A percentile compares a stretch with the other conserved stretches of the same genome.
phyloP scores from a whole-genome alignment of 1,140 invertebrate genomes.

The Calephelis virginiensis region DNA sequence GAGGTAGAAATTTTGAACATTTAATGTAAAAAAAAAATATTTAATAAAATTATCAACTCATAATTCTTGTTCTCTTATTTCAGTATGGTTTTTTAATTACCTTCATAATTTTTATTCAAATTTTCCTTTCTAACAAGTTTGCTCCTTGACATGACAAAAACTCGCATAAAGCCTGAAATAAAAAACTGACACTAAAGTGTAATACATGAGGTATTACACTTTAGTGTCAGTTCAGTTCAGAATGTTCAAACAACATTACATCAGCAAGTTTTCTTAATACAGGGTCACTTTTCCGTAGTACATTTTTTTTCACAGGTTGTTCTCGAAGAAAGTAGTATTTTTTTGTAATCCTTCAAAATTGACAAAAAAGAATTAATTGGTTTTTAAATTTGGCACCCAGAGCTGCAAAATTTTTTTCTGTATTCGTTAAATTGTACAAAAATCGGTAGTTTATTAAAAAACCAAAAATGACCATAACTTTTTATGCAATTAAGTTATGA shows the following conservation, averaged over 20 bases:
- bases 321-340: slow-evolving; percentile 19
- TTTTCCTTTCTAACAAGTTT: slow-evolving; percentile 19
- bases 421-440: background rate
- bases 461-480: slow-evolving; percentile 5
- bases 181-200: slow-evolving; percentile 2
- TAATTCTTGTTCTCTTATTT: slow-evolving; percentile 16
- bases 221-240: no score
- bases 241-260: slow-evolving; percentile 16
- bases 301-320: slow-evolving; percentile 19
- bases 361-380: slow-evolving; percentile 12
- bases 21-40: slow-evolving; percentile 20
- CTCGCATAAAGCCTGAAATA: slow-evolving; percentile 10
- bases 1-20: slow-evolving; percentile 26
- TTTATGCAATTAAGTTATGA: slow-evolving; percentile 7
- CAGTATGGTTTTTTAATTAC: slow-evolving; percentile 17
- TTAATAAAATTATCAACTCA: slow-evolving; percentile 16
- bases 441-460: slow-evolving; percentile 4
- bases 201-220: no score
- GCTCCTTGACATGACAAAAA: slow-evolving; percentile 18
- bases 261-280: slow-evolving; percentile 18
- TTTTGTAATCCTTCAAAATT: slow-evolving; percentile 22
- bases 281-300: slow-evolving; percentile 17
- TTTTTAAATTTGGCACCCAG: slow-evolving; percentile 19
- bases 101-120: slow-evolving; percentile 14
- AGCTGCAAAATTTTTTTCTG: slow-evolving; percentile 14